Conservation (phyloP, 2,797 vertebrate genomes). For the Cyprinella venusta region DNA sequence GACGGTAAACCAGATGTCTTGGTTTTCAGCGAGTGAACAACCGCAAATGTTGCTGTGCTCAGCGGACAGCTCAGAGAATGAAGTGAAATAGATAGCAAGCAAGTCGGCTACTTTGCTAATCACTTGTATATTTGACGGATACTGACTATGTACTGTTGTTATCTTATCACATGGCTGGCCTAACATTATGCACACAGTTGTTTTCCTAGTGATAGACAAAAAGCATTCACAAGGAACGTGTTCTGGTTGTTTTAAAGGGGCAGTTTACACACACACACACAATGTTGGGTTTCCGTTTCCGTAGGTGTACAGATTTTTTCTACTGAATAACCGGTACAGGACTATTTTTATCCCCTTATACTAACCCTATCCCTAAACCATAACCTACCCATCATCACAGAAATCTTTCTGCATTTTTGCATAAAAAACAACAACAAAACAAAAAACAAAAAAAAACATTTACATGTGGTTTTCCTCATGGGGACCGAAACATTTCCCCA, state of each 20-base stretch:
- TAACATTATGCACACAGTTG: background rate
- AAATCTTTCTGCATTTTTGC: no score
- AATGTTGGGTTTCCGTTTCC: background rate
- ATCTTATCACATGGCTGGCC: background rate
- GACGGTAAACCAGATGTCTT: constrained; percentile 46
- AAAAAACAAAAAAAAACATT: no score
- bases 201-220: background rate
- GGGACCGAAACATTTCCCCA: background rate
- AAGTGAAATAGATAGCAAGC: constrained; percentile 24
- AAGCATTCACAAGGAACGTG: background rate
- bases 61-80: constrained; percentile 20
- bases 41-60: constrained; percentile 4
- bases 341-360: background rate
- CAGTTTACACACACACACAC: no score
- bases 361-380: background rate
- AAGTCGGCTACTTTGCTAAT: constrained; percentile 18
- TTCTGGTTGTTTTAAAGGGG: background rate
- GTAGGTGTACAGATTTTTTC: background rate
- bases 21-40: constrained; percentile 8
- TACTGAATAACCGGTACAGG: background rate
- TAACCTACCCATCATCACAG: background rate
- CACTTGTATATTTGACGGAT: constrained; percentile 25
- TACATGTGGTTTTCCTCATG: background rate
- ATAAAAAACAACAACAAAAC: no score
- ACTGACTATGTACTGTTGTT: constrained; percentile 14